phyloP scores from a whole-genome alignment of 2,888 invertebrate genomes.

The Spicauda simplicius region DNA sequence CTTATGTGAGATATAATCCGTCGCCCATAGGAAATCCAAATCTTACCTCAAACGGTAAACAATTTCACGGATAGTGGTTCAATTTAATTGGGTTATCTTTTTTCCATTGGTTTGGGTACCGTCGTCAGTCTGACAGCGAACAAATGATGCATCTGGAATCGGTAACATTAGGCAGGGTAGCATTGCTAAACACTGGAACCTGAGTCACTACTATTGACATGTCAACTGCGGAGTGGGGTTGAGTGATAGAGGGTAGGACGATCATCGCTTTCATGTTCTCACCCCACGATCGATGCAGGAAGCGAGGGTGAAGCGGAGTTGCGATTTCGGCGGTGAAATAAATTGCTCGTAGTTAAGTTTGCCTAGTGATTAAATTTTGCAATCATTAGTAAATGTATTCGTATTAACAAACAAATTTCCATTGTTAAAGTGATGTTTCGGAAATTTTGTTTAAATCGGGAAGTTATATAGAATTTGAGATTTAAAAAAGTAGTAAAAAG shows the following conservation, averaged over 20 bases:
- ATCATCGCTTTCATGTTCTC: conserved; percentile 36
- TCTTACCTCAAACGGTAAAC: conserved; percentile 74
- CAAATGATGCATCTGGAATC: conserved; percentile 73
- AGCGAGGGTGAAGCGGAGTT: neutral
- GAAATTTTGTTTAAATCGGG: no score
- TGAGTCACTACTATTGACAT: conserved; percentile 45
- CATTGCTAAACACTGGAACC: conserved; percentile 43
- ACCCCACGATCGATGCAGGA: conserved; percentile 31
- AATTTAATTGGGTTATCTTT: conserved; percentile 82
- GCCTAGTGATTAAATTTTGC: neutral
- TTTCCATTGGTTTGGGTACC: conserved; percentile 64
- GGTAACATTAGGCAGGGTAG: conserved; percentile 46
- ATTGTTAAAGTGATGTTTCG: no score
- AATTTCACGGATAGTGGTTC: conserved; percentile 79
- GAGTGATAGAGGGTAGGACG: conserved; percentile 44
- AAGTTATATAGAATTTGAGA: no score
- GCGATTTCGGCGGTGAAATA: conserved; percentile 1
- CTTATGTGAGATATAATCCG: conserved; percentile 21
- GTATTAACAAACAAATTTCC: no score
- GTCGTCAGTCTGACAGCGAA: conserved; percentile 77
- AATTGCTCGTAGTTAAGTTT: neutral
- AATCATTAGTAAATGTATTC: neutral
- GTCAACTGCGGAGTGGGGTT: conserved; percentile 42
- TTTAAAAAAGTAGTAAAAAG: no score
- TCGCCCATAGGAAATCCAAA: conserved; percentile 26